Conservation (phyloP, 35 echinoderm and acorn worm genomes). For the Strongylocentrotus purpuratus region DNA sequence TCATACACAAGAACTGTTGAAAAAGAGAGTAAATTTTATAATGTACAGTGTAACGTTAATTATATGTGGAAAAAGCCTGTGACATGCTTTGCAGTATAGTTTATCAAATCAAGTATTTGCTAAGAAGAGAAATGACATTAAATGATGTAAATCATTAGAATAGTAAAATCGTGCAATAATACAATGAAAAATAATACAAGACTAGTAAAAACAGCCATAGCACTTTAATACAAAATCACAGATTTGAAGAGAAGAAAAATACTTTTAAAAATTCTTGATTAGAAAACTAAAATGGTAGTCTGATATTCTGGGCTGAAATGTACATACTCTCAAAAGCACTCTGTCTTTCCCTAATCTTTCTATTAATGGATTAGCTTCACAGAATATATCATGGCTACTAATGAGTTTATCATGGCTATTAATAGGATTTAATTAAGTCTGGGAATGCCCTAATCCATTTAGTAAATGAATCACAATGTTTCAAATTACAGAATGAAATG, state of each 20-base stretch:
- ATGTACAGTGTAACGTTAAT: background rate
- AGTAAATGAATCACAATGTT: slow-evolving; percentile 8
- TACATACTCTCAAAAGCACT: background rate
- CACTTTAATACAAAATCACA: background rate
- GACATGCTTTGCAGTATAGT: background rate
- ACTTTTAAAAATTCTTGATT: too few species aligned
- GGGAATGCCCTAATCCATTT: background rate
- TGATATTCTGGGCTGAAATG: too few species aligned
- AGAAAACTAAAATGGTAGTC: too few species aligned
- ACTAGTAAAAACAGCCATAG: too few species aligned
- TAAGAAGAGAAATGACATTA: too few species aligned
- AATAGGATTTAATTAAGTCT: background rate
- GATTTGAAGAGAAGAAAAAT: too few species aligned
- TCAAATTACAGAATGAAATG: background rate
- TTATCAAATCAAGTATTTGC: background rate
- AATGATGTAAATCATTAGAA: too few species aligned
- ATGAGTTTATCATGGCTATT: background rate
- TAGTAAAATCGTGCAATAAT: too few species aligned
- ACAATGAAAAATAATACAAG: too few species aligned
- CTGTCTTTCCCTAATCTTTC: background rate
- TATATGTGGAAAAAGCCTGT: too few species aligned
- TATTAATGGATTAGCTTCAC: background rate
- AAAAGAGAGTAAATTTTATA: slow-evolving; percentile 49
- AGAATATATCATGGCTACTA: background rate
- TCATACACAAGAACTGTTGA: slow-evolving; percentile 86